Base-by-base conservation (phyloP, 1,140 invertebrate genomes). In the Neodiprion fabricii region DNA sequence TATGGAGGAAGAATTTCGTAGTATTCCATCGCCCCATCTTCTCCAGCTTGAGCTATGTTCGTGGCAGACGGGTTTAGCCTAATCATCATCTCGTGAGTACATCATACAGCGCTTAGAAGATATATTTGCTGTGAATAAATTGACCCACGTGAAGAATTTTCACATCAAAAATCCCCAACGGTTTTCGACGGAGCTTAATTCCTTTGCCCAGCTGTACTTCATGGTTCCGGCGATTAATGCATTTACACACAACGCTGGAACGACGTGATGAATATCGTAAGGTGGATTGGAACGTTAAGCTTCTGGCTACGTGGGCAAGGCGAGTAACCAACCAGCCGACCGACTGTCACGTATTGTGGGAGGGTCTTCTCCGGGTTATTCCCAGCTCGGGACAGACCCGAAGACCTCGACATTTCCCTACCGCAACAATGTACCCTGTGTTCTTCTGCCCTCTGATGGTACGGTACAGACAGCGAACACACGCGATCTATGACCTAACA, bases 291-390 rank as follows among this genome's bases (percentile, higher is more conserved):
- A 40, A 40, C 28, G 28, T 40, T 75, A 75, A 75, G 65, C 67
- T 53, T 71, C 67, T 71, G 76, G 74, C 75, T 77, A 77, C 77
- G 75, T 76, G 74, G 77, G 74, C 76, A 75, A 65, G 50, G 10
- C 65, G 70, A 70, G 68, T 14, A 10, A 17, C 23, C 17, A 17
- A 65, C 17, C 48, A 66, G 72, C n/a, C 48, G 50, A 71, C 50
- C 50, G 73, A 71, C 53, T 67, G 75, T 40, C 67, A 70, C 71
- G 48, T 72, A 69, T 84, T 87, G 85, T 88, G 86, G 82, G 86
- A 86, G 86, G 85, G 83, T 85, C 82, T 78, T 72, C 77, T 78
- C 79, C 81, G 80, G 81, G 81, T 85, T 81, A 86, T 88, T 88
- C 86, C 85, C 86, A 87, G 82, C 85, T 72, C 53, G n/a, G 9